phyloP scores from a whole-genome alignment of 2,888 invertebrate species.

The Adela reaumurella region DNA sequence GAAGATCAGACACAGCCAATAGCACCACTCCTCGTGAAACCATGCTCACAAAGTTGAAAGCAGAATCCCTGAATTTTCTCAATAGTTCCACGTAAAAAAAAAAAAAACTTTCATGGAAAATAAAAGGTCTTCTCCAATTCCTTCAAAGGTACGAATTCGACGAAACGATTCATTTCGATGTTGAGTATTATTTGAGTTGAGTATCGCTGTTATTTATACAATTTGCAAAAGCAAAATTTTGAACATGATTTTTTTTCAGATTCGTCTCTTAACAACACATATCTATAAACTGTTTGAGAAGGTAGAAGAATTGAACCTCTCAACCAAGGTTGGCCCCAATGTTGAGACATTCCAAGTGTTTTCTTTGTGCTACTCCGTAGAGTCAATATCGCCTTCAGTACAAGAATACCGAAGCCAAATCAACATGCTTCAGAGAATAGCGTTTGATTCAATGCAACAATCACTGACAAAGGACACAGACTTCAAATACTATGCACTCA shows the following conservation, averaged over 20 bases:
- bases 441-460: conserved; percentile 59
- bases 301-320: conserved; percentile 39
- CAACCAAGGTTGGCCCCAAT: conserved; percentile 26
- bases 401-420: conserved; percentile 79
- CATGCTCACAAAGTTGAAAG: too few relatives aligned
- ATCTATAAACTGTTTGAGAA: conserved; percentile 67
- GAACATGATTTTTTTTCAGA: too few relatives aligned
- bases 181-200: too few relatives aligned
- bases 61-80: too few relatives aligned
- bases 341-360: conserved; percentile 59
- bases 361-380: conserved; percentile 65
- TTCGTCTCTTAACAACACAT: conserved; percentile 69
- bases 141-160: too few relatives aligned
- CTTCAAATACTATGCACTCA: conserved; percentile 64
- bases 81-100: conserved; percentile 11
- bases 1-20: too few relatives aligned
- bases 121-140: conserved; percentile 6
- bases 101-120: conserved; percentile 9
- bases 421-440: conserved; percentile 68
- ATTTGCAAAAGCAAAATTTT: too few relatives aligned
- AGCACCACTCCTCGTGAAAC: too few relatives aligned
- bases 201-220: too few relatives aligned
- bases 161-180: too few relatives aligned
- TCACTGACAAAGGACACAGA: conserved; percentile 53
- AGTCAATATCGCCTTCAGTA: conserved; percentile 67